Conservation (phyloP, 2,113 vertebrate genomes). For the Chionis minor region DNA sequence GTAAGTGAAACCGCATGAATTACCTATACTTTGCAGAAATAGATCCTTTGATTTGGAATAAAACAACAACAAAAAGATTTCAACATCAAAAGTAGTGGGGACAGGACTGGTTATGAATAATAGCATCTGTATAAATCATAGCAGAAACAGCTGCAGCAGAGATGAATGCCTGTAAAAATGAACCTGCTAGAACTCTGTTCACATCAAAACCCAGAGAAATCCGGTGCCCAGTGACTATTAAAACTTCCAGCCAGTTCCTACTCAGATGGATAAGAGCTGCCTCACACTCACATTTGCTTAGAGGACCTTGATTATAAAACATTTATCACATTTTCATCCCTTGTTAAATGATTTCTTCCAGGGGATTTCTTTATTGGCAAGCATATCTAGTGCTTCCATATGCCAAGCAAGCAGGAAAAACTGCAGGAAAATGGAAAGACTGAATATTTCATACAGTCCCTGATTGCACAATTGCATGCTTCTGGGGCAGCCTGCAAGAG, state of each 20-base stretch:
- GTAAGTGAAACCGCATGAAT: conserved; percentile 2
- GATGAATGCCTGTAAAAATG: not conserved
- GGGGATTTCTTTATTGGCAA: conserved; percentile 28
- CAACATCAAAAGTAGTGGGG: not conserved
- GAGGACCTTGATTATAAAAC: conserved; percentile 21
- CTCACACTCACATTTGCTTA: not conserved
- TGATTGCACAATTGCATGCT: not conserved
- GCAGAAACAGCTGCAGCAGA: conserved; percentile 31
- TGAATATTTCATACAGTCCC: conserved; percentile 9
- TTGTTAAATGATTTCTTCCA: conserved; percentile 37
- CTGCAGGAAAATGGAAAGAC: not conserved
- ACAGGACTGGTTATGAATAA: not conserved
- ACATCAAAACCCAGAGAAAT: conserved; percentile 13
- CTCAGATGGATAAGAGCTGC: not conserved
- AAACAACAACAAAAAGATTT: conserved; percentile 1
- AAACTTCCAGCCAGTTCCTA: not conserved
- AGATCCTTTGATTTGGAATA: conserved; percentile 19
- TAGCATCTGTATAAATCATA: not conserved
- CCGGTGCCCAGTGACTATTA: not conserved
- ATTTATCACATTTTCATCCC: conserved; percentile 42
- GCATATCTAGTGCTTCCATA: conserved; percentile 1
- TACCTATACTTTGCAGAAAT: not conserved
- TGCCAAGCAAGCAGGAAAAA: conserved; percentile 6
- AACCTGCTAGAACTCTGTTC: not conserved
- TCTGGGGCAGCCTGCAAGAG: not conserved